These are phyloP conservation scores for Amblyopsis hoosieri DNA, from an alignment of 2,797 vertebrate species.

Conservation along the genomic window DNA sequence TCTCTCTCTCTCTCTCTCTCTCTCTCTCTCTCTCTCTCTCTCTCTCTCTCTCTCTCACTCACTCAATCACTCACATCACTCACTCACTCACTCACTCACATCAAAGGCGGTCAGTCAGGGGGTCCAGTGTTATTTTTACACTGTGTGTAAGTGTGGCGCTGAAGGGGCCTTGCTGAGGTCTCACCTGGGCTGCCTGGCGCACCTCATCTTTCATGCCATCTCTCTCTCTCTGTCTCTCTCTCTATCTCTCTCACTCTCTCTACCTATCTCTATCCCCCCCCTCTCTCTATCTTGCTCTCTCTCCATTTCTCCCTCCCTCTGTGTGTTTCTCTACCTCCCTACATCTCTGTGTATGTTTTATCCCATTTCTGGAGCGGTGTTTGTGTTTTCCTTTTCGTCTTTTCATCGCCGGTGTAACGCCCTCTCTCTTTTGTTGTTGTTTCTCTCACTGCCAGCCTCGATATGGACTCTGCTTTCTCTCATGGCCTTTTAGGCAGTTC, in stretches of 20 bases:
- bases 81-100: slow-evolving; percentile 25
- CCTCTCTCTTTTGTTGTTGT: neutral
- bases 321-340: slow-evolving; percentile 3
- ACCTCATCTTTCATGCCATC: slow-evolving; percentile 37
- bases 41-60: neutral
- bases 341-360: neutral
- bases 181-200: slow-evolving; percentile 49
- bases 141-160: slow-evolving; percentile 55
- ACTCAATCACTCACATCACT: neutral
- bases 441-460: too few relatives aligned
- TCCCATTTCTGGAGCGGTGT: too few relatives aligned
- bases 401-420: too few relatives aligned
- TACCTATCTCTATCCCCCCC: neutral
- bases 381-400: too few relatives aligned
- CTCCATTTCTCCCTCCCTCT: neutral
- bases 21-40: slow-evolving; percentile 35
- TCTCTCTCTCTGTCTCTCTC: neutral
- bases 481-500: too few relatives aligned
- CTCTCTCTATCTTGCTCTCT: slow-evolving; percentile 3
- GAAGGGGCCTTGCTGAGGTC: slow-evolving; percentile 62
- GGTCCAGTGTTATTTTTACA: slow-evolving; percentile 71
- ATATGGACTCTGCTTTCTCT: too few relatives aligned
- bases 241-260: neutral
- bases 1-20: slow-evolving; percentile 38
- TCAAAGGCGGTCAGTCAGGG: slow-evolving; percentile 54